Evolutionary conservation across 2,888 invertebrate genomes (phyloP).

Genomic region (Tanytarsus gracilentus): DNA sequence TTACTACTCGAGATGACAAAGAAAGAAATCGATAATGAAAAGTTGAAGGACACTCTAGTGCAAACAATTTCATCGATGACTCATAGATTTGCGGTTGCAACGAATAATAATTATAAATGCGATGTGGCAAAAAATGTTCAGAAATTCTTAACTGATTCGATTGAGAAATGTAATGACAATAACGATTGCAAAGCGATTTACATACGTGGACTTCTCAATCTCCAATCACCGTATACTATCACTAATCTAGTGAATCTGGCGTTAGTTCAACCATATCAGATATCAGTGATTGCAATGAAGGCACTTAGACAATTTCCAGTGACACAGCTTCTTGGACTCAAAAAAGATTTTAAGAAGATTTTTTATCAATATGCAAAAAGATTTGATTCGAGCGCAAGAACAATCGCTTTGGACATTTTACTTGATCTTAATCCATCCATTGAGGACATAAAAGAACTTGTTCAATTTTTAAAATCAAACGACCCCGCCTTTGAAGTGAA

Average conservation of each 20-base stretch:
- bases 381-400: constrained; percentile 62
- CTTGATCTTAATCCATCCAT: constrained; percentile 51
- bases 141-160: constrained; percentile 32
- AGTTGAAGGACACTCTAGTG: constrained; percentile 57
- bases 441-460: constrained; percentile 46
- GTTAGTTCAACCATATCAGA: constrained; percentile 45
- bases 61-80: constrained; percentile 57
- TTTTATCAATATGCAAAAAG: constrained; percentile 51
- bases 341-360: constrained; percentile 48
- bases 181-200: constrained; percentile 50
- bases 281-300: constrained; percentile 58
- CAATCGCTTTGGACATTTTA: constrained; percentile 60
- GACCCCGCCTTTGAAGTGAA: constrained; percentile 56
- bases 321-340: constrained; percentile 37
- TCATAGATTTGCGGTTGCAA: constrained; percentile 40
- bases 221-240: constrained; percentile 52
- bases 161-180: constrained; percentile 48
- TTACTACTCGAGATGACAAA: constrained; percentile 35
- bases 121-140: constrained; percentile 25
- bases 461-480: constrained; percentile 45
- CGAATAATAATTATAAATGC: constrained; percentile 33
- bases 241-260: constrained; percentile 51
- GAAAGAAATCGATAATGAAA: constrained; percentile 46
- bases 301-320: constrained; percentile 50
- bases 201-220: constrained; percentile 61